Conservation (phyloP, 1,140 invertebrate genomes). For the Brachionus asplanchnoidis region DNA sequence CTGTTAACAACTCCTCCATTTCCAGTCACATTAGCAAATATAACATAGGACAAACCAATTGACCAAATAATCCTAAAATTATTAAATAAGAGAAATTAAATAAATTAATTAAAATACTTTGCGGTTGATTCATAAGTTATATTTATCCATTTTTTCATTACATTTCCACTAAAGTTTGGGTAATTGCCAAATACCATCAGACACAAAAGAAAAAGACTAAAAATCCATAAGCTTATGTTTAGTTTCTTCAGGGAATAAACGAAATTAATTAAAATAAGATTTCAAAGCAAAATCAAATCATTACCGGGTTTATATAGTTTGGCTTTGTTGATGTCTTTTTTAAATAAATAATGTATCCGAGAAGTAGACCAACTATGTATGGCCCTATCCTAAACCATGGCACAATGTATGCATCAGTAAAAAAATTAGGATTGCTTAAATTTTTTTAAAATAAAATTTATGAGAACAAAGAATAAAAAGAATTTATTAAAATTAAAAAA, state of each 20-base stretch:
- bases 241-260: not conserved
- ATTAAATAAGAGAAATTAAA: not conserved
- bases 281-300: not conserved
- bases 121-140: not conserved
- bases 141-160: not conserved
- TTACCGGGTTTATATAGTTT: not conserved
- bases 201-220: not conserved
- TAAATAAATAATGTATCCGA: constrained; percentile 51
- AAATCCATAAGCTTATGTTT: not conserved
- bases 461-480: not conserved
- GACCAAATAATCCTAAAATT: not conserved
- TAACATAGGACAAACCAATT: not conserved
- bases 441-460: not conserved
- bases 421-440: constrained; percentile 44
- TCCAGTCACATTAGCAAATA: not conserved
- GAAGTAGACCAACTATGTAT: constrained; percentile 59
- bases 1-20: constrained; percentile 59
- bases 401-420: constrained; percentile 72
- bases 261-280: not conserved
- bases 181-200: not conserved
- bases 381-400: constrained; percentile 60
- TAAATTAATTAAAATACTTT: not conserved
- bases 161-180: not conserved
- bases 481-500: not conserved
- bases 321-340: not conserved